These are phyloP conservation scores for Sciurus carolinensis DNA, from an alignment of 2,797 vertebrate species.

Conservation along the genomic window DNA sequence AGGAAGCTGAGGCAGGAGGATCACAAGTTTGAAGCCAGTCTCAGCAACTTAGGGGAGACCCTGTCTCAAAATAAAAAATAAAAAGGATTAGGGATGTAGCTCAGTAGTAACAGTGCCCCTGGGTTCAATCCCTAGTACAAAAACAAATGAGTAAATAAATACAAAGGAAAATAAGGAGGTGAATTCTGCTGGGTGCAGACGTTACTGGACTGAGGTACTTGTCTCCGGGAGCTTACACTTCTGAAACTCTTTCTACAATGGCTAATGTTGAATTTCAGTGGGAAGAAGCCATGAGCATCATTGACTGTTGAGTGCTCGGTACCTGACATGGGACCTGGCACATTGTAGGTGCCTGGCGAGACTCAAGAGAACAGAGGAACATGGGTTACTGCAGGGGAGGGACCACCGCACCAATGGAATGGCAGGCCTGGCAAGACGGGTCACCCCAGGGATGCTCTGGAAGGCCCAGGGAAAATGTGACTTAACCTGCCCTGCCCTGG, in stretches of 20 bases:
- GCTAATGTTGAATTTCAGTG: neutral
- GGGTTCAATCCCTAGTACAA: no score
- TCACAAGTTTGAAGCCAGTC: no score
- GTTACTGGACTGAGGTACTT: neutral
- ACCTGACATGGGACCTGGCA: neutral
- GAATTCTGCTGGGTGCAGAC: neutral
- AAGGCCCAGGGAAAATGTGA: neutral
- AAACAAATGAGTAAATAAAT: no score
- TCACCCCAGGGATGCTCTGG: neutral
- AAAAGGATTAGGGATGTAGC: no score
- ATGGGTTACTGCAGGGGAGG: neutral
- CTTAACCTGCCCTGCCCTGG: neutral
- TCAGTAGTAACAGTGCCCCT: no score
- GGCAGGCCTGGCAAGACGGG: neutral
- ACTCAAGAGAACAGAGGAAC: neutral
- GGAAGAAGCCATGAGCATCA: rapidly evolving
- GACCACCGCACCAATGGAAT: no score
- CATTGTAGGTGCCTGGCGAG: neutral
- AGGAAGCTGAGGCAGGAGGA: no score
- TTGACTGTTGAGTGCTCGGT: neutral
- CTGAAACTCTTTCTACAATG: neutral
- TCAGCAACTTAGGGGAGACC: no score
- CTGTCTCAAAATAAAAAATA: no score
- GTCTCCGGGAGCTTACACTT: neutral
- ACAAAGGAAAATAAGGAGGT: no score